Conservation (phyloP, 30 jellyfish, hydroid and myxozoan species). For the Sanderia malayensis region DNA sequence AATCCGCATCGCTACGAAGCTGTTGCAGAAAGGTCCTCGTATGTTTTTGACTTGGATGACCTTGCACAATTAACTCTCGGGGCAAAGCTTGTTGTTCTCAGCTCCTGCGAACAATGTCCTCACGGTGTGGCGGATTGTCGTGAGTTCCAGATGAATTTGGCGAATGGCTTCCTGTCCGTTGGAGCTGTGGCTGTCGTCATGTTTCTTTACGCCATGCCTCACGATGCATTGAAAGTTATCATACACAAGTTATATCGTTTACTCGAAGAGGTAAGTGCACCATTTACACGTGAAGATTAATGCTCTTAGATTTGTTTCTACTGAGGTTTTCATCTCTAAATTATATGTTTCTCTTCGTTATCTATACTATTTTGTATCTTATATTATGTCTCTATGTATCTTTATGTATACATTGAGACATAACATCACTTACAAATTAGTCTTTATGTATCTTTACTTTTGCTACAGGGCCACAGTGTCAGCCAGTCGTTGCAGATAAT, state of each 20-base stretch:
- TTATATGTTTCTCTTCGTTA: too few species aligned
- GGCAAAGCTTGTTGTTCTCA: constrained; percentile 46
- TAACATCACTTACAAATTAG: too few species aligned
- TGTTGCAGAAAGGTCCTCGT: constrained; percentile 44
- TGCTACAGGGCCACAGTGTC: constrained; percentile 57
- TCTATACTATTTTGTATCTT: too few species aligned
- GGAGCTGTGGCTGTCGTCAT: constrained; percentile 58
- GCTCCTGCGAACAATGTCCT: constrained; percentile 58
- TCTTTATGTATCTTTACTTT: too few species aligned
- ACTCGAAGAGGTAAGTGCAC: constrained; percentile 56
- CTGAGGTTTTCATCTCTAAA: too few species aligned
- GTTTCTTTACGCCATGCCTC: constrained; percentile 44
- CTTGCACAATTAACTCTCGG: constrained; percentile 23
- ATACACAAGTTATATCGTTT: constrained; percentile 32
- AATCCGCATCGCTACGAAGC: constrained; percentile 31
- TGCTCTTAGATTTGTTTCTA: too few species aligned
- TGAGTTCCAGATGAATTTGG: constrained; percentile 16
- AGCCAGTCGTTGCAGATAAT: constrained; percentile 22
- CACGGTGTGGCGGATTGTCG: constrained; percentile 44
- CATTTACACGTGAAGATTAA: too few species aligned
- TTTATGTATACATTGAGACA: too few species aligned
- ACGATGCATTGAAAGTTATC: constrained; percentile 5
- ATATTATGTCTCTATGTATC: too few species aligned
- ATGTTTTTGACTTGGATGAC: constrained; percentile 27
- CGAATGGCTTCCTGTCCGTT: constrained; percentile 48